Evolutionary conservation across 1,140 invertebrate species (phyloP), one percentile per base, ranked within the genome.

Genomic region (Drosophila rufa): DNA sequence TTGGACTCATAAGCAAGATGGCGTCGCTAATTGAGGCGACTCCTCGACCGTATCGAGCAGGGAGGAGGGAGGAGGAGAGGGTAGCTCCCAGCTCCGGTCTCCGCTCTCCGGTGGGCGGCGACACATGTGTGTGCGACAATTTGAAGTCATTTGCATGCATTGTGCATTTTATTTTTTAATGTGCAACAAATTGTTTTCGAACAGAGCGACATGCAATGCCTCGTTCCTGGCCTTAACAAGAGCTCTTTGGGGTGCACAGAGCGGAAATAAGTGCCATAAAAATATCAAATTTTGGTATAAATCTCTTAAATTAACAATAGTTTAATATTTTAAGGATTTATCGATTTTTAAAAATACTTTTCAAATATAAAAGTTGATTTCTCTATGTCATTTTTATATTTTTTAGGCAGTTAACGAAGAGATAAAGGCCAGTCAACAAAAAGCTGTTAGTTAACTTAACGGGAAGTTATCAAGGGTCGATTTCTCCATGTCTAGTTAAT

Each of bases 91-190:
- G 22, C 25, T 30, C 30, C 27, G 27, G 27, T 30, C 27, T 33
- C 30, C 30, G 43, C 36, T 51, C 47, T 14, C 33, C 38, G 33
- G 30, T 65, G 71, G 51, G 61, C 62, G 62, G 45, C 71, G 33
- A 75, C 57, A 75, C 68, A 27, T 51, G 45, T 64, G 42, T 67
- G 57, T 62, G 65, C 57, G 75, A 59, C 83, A 87, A 89, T 89
- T 87, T 87, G 62, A 84, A 87, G 84, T 87, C 83, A 87, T 87
- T 87, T 87, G 83, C 83, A 89, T 87, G 83, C 83, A 89, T 87
- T 87, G 83, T 87, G 73, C 84, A 80, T 86, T 85, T 84, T 71
- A 43, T 74, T 74, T 69, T 86, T 86, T 86, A 87, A 89, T 87
- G 83, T 89, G 77, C 84, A 83, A 82, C 83, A 87, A 87, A 87